Base-by-base conservation (phyloP, 2,797 vertebrate species). In the Sebastes dallii region DNA sequence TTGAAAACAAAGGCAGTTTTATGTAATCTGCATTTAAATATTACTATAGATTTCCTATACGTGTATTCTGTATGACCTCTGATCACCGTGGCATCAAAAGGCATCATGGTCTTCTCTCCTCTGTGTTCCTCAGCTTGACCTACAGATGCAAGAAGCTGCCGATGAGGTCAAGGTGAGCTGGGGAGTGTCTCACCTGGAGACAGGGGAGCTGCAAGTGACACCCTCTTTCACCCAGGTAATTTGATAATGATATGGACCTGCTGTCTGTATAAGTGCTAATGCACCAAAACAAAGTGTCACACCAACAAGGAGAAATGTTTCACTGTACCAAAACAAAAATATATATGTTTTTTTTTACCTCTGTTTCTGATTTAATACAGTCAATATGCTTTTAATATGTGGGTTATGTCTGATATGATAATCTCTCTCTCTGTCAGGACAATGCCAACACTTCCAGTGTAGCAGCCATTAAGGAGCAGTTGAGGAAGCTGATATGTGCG, bases 101-200 rank as follows among this genome's bases (percentile, higher is more conserved):
- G 3, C 39, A 16, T 70, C 14, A 8, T 76, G 20, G 22, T 50
- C 11, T 27, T 69, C 22, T 72, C 39, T 59, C 16, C 4, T 50
- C 55, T 54, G 8, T 84, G 50, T 80, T 70, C 36, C 25, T 72
- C 90, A 99, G 98, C 95, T 99, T 87, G 94, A 97, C 83, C 93
- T 99, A 27, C 94, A 87, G 20, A 86, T 98, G 95, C 94, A 94
- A 59, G 96, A 97, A 64, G 90, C 91, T 85, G 92, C 89, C 12
- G 95, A 96, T 36, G 93, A 96, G 84, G 91, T 99, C 59, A 94
- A 87, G 81, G 90, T 99, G 72, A 94, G 86, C 72, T 99, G 98
- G 98, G 88, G 91, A 25, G 92, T 97, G 88, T 87, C 95, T 78
- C 90, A 93, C 0, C 46, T 93, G 16, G 72, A 95, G 8, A 92